Percentiles rank a stretch among this genome's conserved stretches.
phyloP scores from a whole-genome alignment of 2,888 invertebrate genomes.

The Conomelus anceps region DNA sequence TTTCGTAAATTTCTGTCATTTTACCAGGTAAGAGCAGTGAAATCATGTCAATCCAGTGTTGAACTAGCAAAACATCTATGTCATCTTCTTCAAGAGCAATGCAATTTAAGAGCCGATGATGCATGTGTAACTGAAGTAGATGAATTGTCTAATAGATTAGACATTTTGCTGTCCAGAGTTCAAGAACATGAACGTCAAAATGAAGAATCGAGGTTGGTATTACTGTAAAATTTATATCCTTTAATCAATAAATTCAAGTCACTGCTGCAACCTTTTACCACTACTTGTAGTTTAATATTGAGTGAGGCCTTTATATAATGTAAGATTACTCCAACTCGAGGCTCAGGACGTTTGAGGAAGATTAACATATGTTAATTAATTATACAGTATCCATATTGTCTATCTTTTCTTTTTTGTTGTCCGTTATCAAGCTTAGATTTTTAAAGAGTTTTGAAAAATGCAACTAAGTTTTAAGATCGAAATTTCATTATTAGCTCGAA shows the following conservation, averaged over 20 bases:
- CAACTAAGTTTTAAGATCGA: too few species aligned
- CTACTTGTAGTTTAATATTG: too few species aligned
- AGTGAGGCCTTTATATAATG: too few species aligned
- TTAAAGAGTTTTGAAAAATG: too few species aligned
- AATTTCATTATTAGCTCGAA: too few species aligned
- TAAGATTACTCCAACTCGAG: too few species aligned
- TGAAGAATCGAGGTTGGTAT: conserved; percentile 64
- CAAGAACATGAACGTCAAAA: conserved; percentile 68
- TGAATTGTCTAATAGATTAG: conserved; percentile 48
- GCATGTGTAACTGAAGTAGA: conserved; percentile 35
- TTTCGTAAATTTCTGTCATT: background rate
- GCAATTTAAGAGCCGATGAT: conserved; percentile 42
- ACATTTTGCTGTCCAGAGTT: conserved; percentile 55
- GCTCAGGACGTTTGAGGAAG: too few species aligned
- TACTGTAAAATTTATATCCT: background rate
- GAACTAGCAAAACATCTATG: conserved; percentile 77
- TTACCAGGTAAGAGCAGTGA: conserved; percentile 57
- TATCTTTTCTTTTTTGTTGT: too few species aligned
- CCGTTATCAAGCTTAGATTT: too few species aligned
- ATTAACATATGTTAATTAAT: too few species aligned
- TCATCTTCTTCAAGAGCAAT: conserved; percentile 65
- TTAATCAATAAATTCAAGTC: background rate
- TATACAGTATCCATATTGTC: too few species aligned
- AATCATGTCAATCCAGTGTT: conserved; percentile 70
- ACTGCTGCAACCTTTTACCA: too few species aligned